Percentiles rank a stretch among this genome's conserved stretches.
Conservation (phyloP, 2,888 invertebrate genomes). For the Torymus tubicola region DNA sequence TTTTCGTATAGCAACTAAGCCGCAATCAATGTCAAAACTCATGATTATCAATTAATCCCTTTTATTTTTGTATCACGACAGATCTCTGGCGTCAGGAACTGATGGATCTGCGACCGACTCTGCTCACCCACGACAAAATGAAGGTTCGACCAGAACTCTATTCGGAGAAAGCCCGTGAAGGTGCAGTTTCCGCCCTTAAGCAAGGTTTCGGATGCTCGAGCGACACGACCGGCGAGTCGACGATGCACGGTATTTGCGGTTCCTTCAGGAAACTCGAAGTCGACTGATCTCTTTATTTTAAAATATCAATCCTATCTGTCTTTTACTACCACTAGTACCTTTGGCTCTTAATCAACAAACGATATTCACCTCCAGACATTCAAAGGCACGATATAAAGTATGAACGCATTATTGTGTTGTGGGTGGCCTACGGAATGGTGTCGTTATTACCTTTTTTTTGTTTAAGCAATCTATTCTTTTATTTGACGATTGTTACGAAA, state of each 20-base stretch:
- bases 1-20: too few species aligned
- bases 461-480: background rate
- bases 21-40: background rate
- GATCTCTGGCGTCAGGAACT: conserved; percentile 86
- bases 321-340: background rate
- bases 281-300: conserved; percentile 77
- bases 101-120: conserved; percentile 79
- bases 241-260: conserved; percentile 83
- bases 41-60: background rate
- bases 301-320: background rate
- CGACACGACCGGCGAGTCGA: conserved; percentile 80
- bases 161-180: conserved; percentile 84
- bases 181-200: conserved; percentile 85
- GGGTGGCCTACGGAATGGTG: conserved; percentile 36
- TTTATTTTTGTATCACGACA: conserved; percentile 66
- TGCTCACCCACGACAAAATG: conserved; percentile 85
- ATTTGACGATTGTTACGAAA: too few species aligned
- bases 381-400: conserved; percentile 2
- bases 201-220: conserved; percentile 80
- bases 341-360: background rate
- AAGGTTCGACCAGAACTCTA: conserved; percentile 83
- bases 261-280: conserved; percentile 89
- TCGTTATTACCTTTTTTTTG: conserved; percentile 1
- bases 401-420: background rate
- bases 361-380: background rate